Percentiles rank a stretch among this genome's conserved stretches.
Conservation (phyloP, 2,797 vertebrate species). For the Miichthys miiuy region DNA sequence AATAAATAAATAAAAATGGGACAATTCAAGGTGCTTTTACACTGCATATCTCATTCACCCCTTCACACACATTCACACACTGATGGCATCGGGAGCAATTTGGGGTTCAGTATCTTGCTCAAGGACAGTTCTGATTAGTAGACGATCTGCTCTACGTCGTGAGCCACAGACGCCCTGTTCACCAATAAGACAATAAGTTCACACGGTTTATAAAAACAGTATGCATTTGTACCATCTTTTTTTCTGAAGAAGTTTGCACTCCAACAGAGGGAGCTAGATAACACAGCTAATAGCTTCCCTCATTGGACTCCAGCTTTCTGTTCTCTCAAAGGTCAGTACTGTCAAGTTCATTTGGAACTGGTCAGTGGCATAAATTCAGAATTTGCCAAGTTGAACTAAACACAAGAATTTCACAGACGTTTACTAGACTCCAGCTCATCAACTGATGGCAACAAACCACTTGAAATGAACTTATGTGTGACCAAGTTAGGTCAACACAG, state of each 20-base stretch:
- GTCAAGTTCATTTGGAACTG: not conserved
- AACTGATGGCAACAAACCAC: no score
- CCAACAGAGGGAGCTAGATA: not conserved
- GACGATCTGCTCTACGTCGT: no score
- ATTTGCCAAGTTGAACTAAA: not conserved
- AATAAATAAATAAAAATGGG: no score
- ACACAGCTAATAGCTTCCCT: not conserved
- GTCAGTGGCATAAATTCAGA: not conserved
- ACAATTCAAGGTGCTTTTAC: no score
- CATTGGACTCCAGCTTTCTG: not conserved
- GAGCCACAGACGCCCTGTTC: no score
- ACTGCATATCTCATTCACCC: no score
- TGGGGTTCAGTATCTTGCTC: no score
- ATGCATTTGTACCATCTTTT: not conserved
- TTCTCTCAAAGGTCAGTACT: not conserved
- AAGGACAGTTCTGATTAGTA: no score
- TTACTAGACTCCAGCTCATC: not conserved
- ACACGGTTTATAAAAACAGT: not conserved
- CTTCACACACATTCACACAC: no score
- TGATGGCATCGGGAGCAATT: no score
- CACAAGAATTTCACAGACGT: not conserved
- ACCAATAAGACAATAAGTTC: not conserved
- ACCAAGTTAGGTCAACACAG: no score
- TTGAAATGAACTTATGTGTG: no score
- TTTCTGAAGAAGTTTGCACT: not conserved